phyloP scores from a whole-genome alignment of 1,140 invertebrate species.

The Drosophila albomicans region DNA sequence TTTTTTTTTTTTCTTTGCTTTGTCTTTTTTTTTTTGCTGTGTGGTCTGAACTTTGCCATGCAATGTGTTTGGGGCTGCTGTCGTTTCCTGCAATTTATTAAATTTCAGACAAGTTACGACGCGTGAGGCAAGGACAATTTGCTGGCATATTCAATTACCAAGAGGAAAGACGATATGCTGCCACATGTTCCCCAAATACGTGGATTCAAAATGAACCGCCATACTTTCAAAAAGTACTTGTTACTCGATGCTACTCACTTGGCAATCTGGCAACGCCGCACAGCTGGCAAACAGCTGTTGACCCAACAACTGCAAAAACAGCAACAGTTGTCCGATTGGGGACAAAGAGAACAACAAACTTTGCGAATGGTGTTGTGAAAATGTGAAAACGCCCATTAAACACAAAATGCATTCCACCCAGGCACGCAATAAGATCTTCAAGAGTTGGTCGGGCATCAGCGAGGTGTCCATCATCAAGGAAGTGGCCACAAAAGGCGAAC shows the following conservation, averaged over 20 bases:
- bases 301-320: constrained; percentile 4
- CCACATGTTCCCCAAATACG: constrained; percentile 2
- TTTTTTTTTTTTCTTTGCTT: constrained; percentile 3
- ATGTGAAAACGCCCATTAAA: constrained; percentile 56
- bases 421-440: constrained; percentile 76
- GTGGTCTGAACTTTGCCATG: constrained; percentile 60
- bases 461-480: constrained; percentile 80
- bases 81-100: constrained; percentile 71
- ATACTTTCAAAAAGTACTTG: constrained; percentile 26
- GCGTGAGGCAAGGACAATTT: constrained; percentile 58
- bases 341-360: constrained; percentile 30
- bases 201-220: constrained; percentile 14
- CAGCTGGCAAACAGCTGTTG: constrained; percentile 18
- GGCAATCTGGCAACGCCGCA: constrained; percentile 25
- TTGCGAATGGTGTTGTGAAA: constrained; percentile 21
- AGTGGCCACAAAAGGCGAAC: constrained; percentile 82
- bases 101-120: constrained; percentile 53
- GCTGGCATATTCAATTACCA: constrained; percentile 56
- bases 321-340: constrained; percentile 20
- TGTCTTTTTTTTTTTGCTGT: constrained; percentile 15
- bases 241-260: background rate
- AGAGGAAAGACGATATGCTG: constrained; percentile 31
- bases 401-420: constrained; percentile 61
- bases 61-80: constrained; percentile 49
- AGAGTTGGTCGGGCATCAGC: constrained; percentile 75